A percentile compares a stretch with the other conserved stretches of the same genome.
Evolutionary conservation across 2,888 invertebrate species (phyloP).

Genomic region (Nebria brevicollis): DNA sequence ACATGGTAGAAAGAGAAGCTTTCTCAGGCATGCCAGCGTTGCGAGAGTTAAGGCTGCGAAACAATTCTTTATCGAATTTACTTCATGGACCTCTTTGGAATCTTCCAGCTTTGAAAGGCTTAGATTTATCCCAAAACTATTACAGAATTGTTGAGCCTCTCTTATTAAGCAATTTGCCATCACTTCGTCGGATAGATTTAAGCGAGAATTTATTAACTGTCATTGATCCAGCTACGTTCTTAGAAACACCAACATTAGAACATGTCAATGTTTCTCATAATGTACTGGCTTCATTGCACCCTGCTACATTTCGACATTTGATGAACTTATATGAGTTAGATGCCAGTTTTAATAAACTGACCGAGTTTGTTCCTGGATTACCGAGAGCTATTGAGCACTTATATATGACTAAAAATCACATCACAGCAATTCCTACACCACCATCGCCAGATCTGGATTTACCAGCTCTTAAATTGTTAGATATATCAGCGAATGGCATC

Average conservation of each 20-base stretch:
- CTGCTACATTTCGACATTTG: slow-evolving; percentile 80
- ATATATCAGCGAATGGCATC: slow-evolving; percentile 79
- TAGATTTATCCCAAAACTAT: slow-evolving; percentile 82
- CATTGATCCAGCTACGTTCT: slow-evolving; percentile 78
- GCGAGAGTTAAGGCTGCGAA: slow-evolving; percentile 81
- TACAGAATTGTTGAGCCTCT: slow-evolving; percentile 77
- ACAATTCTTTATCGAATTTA: slow-evolving; percentile 82
- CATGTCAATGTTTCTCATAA: slow-evolving; percentile 84
- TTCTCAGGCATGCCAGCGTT: slow-evolving; percentile 86
- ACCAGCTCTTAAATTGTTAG: slow-evolving; percentile 77
- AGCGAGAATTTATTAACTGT: slow-evolving; percentile 77
- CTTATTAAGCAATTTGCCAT: slow-evolving; percentile 79
- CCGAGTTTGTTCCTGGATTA: slow-evolving; percentile 81
- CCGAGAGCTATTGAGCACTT: slow-evolving; percentile 82
- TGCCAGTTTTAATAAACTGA: slow-evolving; percentile 75
- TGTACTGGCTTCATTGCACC: slow-evolving; percentile 75
- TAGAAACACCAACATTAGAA: slow-evolving; percentile 78
- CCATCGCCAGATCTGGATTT: slow-evolving; percentile 77
- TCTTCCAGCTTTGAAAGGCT: slow-evolving; percentile 82
- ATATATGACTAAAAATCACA: slow-evolving; percentile 76
- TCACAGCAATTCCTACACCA: slow-evolving; percentile 71
- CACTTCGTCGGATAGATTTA: slow-evolving; percentile 78
- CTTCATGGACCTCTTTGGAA: slow-evolving; percentile 82
- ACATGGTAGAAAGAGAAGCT: slow-evolving; percentile 79
- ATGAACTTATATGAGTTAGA: slow-evolving; percentile 82